phyloP scores from a whole-genome alignment of 1,140 invertebrate species.

The Pentalonia nigronervosa region DNA sequence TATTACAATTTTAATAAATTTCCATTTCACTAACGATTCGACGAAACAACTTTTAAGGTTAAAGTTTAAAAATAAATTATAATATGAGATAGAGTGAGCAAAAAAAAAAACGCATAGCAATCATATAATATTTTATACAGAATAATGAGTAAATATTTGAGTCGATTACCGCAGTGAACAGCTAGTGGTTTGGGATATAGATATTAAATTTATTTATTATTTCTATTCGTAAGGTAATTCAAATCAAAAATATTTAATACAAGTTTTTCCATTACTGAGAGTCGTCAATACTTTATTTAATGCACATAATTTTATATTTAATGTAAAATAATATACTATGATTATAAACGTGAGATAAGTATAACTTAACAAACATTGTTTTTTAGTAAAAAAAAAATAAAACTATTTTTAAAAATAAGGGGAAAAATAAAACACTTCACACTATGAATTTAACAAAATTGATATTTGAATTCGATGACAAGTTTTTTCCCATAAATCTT shows the following conservation, averaged over 20 bases:
- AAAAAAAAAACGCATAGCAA: not conserved
- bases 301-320: not conserved
- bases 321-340: not conserved
- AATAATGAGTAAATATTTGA: not conserved
- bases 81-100: not conserved
- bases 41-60: not conserved
- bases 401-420: not conserved
- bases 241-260: not conserved
- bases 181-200: not conserved
- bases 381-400: not conserved
- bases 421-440: not conserved
- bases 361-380: not conserved
- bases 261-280: not conserved
- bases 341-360: no score
- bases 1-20: not conserved
- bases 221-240: not conserved
- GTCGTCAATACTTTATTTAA: not conserved
- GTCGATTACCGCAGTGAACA: not conserved
- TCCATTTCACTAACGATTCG: not conserved
- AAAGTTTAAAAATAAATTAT: not conserved
- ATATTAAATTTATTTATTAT: not conserved
- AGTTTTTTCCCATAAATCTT: not conserved
- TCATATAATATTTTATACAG: not conserved
- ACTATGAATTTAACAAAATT: not conserved
- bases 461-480: not conserved